Base-by-base conservation (phyloP, 1,140 invertebrate species). In the Drosophila tsacasi region DNA sequence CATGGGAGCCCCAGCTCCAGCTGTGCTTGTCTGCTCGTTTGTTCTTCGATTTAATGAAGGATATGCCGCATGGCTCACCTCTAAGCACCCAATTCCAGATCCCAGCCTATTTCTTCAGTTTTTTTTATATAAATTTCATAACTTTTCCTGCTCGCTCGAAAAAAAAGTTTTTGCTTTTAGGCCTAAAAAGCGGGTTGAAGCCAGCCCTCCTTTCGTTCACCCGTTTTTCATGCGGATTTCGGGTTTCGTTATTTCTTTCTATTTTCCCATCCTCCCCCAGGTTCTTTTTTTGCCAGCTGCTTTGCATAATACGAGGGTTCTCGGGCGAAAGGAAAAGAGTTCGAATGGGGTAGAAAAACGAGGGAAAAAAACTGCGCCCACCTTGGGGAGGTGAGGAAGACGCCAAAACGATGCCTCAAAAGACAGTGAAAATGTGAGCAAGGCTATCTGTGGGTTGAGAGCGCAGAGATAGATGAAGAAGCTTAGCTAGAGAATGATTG, bases 21-120 rank as follows among this genome's bases (percentile, higher is more conserved):
- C 63, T 80, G 74, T 72, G 75, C 64, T 69, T 76, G 71, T 83
- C 83, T 86, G 79, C 83, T 86, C 83, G 85, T 90, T 91, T 91
- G 86, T 90, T 86, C 86, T 90, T 90, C 85, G 85, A 90, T 90
- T 90, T 90, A 90, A 91, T 90, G 85, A 90, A 90, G 85, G 85
- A 90, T 90, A 90, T 90, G 76, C 86, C 79, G 76, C 82, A 89
- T 83, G 77, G 67, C 74, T 73, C 67, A 79, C 67, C 80, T 76
- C 76, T 71, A 81, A 76, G 69, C 61, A 69, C 74, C 71, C 46
- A 61, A 73, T 76, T 44, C 60, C 46, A 58, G 44, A 65, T 61
- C 49, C 27, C 71, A 42, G 46, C 55, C 37, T 25, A 61, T 79
- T 61, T 54, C 50, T 60, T 61, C 32, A 64, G 65, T 79, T 69